Evolutionary conservation across 1,140 invertebrate genomes (phyloP), one percentile per base, ranked within the genome.

Genomic region (Drosophila kohkoa): DNA sequence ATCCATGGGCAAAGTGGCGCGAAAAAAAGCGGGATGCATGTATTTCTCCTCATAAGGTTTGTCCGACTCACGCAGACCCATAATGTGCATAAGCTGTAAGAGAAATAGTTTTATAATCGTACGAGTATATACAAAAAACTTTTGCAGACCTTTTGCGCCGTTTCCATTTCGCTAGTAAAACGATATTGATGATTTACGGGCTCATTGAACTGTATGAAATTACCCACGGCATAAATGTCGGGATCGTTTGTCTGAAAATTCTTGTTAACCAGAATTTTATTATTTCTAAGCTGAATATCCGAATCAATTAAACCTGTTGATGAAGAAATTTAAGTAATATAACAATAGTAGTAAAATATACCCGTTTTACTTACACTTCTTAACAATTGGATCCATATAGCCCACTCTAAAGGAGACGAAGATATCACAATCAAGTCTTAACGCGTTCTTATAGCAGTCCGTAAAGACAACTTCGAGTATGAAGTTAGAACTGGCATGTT

Each of bases 191-290:
- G 68, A 51, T 28, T n/a, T 3, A 48, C n/a, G n/a, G 54, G 55
- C 0, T 62, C 45, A 0, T 11, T 51, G 2, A 86, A 46, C 11
- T 78, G 30, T 1, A 83, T 73, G 32, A 58, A 81, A 5, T 48
- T 71, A 0, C 90, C 90, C 8, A 73, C 55, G 0, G 90, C 90
- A 63, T 89, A 90, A 7, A 92, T 89, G 43, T 86, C 30, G 0
- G 70, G 66, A 60, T 92, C 90, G 15, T 77, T 89, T 13, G 90
- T 92, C 13, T 57, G 25, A 13, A 68, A 92, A 0, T 71, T 13
- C 1, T 86, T 45, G 48, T 89, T 58, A 1, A 92, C 76, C 20
- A 77, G 1, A 10, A 92, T 68, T 1, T n/a, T 5, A 0, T 48
- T 38, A 7, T 52, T 20, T 0, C 25, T 10, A 8, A 79, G 3